phyloP scores from a whole-genome alignment of 2,888 invertebrate genomes.

The Noctua comes region DNA sequence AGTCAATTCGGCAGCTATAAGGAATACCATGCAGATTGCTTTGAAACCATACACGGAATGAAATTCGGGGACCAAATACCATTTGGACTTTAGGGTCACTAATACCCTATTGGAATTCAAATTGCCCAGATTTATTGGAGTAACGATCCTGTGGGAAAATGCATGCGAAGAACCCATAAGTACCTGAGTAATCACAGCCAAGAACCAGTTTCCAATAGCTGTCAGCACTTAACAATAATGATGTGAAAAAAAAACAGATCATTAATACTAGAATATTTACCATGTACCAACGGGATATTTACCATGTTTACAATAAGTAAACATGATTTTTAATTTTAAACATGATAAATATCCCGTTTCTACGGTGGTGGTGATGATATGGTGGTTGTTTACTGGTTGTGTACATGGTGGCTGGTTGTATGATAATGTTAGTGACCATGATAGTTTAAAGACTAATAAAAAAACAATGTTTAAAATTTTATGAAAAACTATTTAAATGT shows the following conservation, averaged over 20 bases:
- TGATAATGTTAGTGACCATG: too few species aligned
- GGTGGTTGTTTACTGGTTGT: too few species aligned
- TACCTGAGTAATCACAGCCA: neutral
- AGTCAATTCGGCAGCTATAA: constrained; percentile 22
- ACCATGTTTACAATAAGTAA: too few species aligned
- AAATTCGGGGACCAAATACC: constrained; percentile 27
- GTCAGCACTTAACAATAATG: constrained; percentile 20
- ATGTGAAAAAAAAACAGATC: neutral
- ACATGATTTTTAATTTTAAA: too few species aligned
- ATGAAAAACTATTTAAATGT: constrained; percentile 33
- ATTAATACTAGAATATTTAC: too few species aligned
- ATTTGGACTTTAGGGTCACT: constrained; percentile 34
- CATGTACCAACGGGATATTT: too few species aligned
- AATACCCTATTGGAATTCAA: constrained; percentile 59
- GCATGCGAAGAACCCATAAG: constrained; percentile 17
- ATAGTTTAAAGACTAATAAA: neutral
- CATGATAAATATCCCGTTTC: too few species aligned
- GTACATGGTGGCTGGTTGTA: too few species aligned
- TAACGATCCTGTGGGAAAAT: constrained; percentile 58
- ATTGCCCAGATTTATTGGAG: constrained; percentile 40
- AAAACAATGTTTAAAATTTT: constrained; percentile 26
- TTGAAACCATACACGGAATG: constrained; percentile 37
- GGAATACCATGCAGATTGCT: constrained; percentile 36
- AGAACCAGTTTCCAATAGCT: constrained; percentile 3
- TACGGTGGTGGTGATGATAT: too few species aligned